phyloP scores from a whole-genome alignment of 2,888 invertebrate species.

The Lithophane socia region DNA sequence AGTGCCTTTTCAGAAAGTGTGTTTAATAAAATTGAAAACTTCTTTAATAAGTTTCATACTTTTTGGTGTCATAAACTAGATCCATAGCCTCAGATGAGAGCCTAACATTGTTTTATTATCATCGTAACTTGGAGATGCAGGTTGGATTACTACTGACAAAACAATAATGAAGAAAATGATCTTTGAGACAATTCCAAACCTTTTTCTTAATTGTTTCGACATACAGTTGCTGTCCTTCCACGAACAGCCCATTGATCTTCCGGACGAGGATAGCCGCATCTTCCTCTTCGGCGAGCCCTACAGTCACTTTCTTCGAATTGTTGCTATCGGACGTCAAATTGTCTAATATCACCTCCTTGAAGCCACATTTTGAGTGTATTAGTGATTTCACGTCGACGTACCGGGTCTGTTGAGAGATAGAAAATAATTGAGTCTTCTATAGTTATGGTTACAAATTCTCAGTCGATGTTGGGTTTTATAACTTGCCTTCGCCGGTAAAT shows the following conservation, averaged over 20 bases:
- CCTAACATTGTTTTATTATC: background rate
- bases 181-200: conserved; percentile 50
- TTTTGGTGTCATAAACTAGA: background rate
- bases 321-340: conserved; percentile 65
- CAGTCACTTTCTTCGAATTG: conserved; percentile 70
- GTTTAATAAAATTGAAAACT: background rate
- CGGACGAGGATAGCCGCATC: conserved; percentile 71
- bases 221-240: conserved; percentile 69
- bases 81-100: background rate
- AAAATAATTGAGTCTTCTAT: background rate
- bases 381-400: conserved; percentile 72
- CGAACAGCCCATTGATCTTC: conserved; percentile 70
- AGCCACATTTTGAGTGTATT: conserved; percentile 71
- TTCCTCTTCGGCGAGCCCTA: conserved; percentile 72
- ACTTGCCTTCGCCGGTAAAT: conserved; percentile 51
- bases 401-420: conserved; percentile 55
- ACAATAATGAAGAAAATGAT: background rate
- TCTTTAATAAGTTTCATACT: background rate
- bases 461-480: background rate
- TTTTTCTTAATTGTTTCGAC: conserved; percentile 71
- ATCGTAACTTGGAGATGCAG: background rate
- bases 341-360: conserved; percentile 72
- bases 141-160: background rate
- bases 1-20: background rate
- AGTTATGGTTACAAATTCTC: background rate